phyloP scores from a whole-genome alignment of 1,140 invertebrate species.

The Drosophila orosa region DNA sequence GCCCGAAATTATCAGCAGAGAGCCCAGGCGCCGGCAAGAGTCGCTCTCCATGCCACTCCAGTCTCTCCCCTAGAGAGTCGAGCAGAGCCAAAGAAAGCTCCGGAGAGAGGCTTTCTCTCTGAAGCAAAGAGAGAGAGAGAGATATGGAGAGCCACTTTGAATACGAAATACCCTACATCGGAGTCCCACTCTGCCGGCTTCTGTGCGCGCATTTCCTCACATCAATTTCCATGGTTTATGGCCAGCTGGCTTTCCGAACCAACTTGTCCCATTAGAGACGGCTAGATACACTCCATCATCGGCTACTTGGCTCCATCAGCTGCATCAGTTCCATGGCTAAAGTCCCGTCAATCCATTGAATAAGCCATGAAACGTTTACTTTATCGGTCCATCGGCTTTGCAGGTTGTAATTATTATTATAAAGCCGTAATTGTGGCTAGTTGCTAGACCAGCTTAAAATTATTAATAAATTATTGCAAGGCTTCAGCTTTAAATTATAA shows the following conservation, averaged over 20 bases:
- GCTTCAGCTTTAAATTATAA: background rate
- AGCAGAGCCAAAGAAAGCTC: background rate
- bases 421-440: background rate
- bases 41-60: background rate
- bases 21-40: constrained; percentile 29
- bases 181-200: constrained; percentile 17
- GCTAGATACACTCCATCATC: constrained; percentile 16
- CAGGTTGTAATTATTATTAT: background rate
- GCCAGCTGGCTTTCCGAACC: constrained; percentile 5
- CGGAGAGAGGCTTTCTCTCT: constrained; percentile 47
- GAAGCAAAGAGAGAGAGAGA: background rate
- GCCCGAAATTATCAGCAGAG: constrained; percentile 52
- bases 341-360: constrained; percentile 1
- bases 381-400: constrained; percentile 16
- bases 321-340: background rate
- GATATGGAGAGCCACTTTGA: constrained; percentile 13
- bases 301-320: constrained; percentile 3
- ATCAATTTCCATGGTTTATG: constrained; percentile 19
- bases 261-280: constrained; percentile 11
- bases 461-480: background rate
- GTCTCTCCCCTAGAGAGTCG: constrained; percentile 13
- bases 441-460: background rate
- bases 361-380: constrained; percentile 13
- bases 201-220: constrained; percentile 19
- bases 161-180: constrained; percentile 8